phyloP scores from a whole-genome alignment of 2,888 invertebrate species.

The Cataglyphis altisquamis region DNA sequence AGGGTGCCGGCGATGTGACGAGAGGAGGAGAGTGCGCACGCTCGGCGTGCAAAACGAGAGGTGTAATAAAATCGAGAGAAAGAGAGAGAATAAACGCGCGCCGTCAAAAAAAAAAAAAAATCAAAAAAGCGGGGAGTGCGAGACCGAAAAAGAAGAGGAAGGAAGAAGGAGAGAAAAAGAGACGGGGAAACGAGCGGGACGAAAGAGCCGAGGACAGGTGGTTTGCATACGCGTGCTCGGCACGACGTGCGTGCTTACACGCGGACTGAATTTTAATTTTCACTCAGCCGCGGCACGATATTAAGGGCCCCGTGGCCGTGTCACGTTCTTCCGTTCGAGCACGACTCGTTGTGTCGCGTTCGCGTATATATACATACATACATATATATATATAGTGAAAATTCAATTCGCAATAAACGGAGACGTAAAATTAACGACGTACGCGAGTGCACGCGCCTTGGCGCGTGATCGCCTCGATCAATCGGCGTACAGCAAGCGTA shows the following conservation, averaged over 20 bases:
- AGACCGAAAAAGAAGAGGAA: neutral
- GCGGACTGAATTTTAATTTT: constrained; percentile 82
- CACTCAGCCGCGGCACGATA: constrained; percentile 67
- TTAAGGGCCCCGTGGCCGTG: constrained; percentile 45
- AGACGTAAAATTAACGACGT: constrained; percentile 33
- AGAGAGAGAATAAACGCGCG: neutral
- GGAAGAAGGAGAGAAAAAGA: neutral
- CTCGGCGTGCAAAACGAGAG: neutral
- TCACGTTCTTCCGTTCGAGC: constrained; percentile 46
- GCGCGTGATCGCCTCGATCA: constrained; percentile 60
- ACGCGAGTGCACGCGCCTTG: constrained; percentile 29
- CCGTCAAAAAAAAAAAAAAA: neutral
- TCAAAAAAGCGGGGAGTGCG: neutral
- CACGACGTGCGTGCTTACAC: constrained; percentile 74
- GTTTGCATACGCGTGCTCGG: constrained; percentile 79
- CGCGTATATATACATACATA: too few species aligned
- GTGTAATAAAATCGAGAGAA: neutral
- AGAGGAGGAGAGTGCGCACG: neutral
- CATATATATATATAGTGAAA: constrained; percentile 13
- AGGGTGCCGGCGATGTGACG: constrained; percentile 51
- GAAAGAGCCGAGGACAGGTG: constrained; percentile 76
- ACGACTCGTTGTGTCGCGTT: neutral
- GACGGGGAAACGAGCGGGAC: constrained; percentile 23
- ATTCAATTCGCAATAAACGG: constrained; percentile 36
- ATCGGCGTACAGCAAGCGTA: constrained; percentile 38